Percentiles rank a stretch among this genome's conserved stretches.
Evolutionary conservation across 2,888 invertebrate genomes (phyloP).

Genomic region (Hipparchia sbordonii): DNA sequence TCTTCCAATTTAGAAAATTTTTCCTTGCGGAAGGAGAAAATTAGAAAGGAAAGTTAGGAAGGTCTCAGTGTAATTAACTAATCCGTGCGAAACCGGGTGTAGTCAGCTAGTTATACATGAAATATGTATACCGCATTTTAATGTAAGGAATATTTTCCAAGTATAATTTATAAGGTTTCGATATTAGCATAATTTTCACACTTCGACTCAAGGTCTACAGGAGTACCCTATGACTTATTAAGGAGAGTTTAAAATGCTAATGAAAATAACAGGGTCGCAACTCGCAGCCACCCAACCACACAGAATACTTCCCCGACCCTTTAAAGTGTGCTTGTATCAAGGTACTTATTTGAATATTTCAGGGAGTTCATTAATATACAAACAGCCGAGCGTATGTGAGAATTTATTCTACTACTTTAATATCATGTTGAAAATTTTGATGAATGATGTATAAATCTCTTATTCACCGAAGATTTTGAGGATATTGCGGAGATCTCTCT

Average conservation of each 20-base stretch:
- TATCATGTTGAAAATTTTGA: no score
- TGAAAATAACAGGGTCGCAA: not conserved
- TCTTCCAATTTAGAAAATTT: no score
- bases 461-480: no score
- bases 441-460: no score
- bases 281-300: not conserved
- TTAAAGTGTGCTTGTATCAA: constrained; percentile 1
- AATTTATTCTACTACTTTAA: not conserved
- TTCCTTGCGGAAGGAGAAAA: no score
- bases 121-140: not conserved
- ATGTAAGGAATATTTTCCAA: not conserved
- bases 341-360: constrained; percentile 9
- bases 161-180: not conserved
- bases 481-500: no score
- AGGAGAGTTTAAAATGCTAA: constrained; percentile 13
- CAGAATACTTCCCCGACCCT: not conserved
- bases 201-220: not conserved
- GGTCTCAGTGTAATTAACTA: no score
- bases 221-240: constrained; percentile 4
- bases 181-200: constrained; percentile 6
- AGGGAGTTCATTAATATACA: constrained; percentile 8
- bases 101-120: no score
- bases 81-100: no score
- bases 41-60: no score
- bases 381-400: constrained; percentile 3